Evolutionary conservation across 2,888 invertebrate genomes (phyloP).

Genomic region (Buathra laborator): DNA sequence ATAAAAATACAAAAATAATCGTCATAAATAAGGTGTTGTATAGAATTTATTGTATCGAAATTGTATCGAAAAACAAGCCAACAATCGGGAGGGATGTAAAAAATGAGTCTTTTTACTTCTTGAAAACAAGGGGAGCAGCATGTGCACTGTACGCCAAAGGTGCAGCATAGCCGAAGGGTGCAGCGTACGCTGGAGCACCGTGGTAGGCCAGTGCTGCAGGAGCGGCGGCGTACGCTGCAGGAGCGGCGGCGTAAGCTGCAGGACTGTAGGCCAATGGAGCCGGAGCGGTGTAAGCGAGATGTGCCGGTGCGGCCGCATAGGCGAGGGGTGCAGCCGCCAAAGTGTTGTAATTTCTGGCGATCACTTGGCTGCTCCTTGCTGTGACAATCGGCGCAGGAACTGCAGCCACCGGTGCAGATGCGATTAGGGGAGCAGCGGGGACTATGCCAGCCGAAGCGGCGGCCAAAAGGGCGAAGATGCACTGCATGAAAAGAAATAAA

Average conservation of each 20-base stretch:
- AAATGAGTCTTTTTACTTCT: constrained; percentile 63
- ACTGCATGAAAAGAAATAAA: constrained; percentile 77
- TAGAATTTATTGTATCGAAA: constrained; percentile 67
- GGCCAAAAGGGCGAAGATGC: constrained; percentile 84
- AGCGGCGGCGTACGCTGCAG: constrained; percentile 74
- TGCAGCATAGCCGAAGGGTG: constrained; percentile 71
- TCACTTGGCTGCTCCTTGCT: constrained; percentile 89
- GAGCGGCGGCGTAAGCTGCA: constrained; percentile 49
- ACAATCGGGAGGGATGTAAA: constrained; percentile 15
- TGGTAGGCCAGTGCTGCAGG: constrained; percentile 81
- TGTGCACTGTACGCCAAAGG: constrained; percentile 78
- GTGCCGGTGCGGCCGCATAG: constrained; percentile 85
- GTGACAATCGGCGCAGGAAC: constrained; percentile 87
- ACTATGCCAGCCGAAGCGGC: constrained; percentile 82
- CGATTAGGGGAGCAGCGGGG: constrained; percentile 77
- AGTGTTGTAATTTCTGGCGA: constrained; percentile 88
- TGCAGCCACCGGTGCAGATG: constrained; percentile 75
- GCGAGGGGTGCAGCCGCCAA: constrained; percentile 86
- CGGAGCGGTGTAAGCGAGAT: constrained; percentile 84
- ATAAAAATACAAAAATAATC: not conserved
- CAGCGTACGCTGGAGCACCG: constrained; percentile 75
- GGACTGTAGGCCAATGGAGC: constrained; percentile 75
- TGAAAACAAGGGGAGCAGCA: constrained; percentile 70
- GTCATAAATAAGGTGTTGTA: constrained; percentile 30
- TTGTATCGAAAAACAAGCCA: constrained; percentile 62